These are phyloP conservation scores for Cataglyphis hispanica DNA, from an alignment of 1,140 invertebrate genomes.

Conservation along the genomic window DNA sequence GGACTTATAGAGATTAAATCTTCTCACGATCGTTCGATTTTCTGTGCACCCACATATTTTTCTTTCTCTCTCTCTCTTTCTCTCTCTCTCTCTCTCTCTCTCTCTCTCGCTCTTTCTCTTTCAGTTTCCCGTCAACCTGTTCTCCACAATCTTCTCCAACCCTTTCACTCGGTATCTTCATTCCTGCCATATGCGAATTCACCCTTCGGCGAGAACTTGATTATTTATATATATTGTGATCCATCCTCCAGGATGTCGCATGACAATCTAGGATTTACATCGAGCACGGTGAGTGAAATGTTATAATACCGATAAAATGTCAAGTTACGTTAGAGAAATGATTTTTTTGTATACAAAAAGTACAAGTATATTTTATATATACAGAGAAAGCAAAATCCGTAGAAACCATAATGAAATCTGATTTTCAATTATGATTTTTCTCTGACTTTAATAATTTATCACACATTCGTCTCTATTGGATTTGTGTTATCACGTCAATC, in stretches of 20 bases:
- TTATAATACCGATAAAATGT: not conserved
- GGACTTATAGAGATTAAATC: slow-evolving; percentile 70
- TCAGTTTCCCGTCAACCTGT: not conserved
- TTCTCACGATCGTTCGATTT: not conserved
- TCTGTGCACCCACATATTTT: not conserved
- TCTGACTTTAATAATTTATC: not conserved
- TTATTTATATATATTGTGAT: slow-evolving; percentile 9
- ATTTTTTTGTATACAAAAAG: not conserved
- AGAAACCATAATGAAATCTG: not conserved
- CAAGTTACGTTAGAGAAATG: too few species aligned
- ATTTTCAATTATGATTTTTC: not conserved
- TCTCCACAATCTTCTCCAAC: not conserved
- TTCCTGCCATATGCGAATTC: slow-evolving; percentile 18
- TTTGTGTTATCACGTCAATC: not conserved
- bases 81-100: slow-evolving; percentile 9
- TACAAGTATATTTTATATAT: not conserved
- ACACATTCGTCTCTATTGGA: not conserved
- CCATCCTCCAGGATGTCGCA: slow-evolving; percentile 78
- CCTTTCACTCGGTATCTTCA: not conserved
- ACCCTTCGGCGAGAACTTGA: not conserved
- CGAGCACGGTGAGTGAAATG: slow-evolving; percentile 80
- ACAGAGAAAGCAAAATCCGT: too few species aligned
- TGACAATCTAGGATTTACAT: slow-evolving; percentile 83
- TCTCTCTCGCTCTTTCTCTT: slow-evolving; percentile 6
- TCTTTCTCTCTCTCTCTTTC: slow-evolving; percentile 14